A percentile compares a stretch with the other conserved stretches of the same genome.
Conservation (phyloP, 1,140 invertebrate species). For the Drosophila truncata region DNA sequence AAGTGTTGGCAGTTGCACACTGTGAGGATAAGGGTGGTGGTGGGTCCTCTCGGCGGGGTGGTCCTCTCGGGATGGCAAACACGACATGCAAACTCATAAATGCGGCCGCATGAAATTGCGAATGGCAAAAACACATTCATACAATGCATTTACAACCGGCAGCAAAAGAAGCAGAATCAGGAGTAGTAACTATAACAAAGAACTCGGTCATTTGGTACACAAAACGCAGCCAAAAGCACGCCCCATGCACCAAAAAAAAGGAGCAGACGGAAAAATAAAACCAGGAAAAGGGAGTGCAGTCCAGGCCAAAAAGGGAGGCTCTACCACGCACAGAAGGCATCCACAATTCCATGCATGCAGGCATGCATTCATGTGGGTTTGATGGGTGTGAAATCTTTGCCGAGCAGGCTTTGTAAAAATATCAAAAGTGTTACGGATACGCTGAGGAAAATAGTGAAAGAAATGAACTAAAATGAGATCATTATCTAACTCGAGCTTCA, state of each 20-base stretch:
- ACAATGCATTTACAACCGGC: constrained; percentile 34
- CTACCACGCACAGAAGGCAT: constrained; percentile 24
- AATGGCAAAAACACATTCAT: constrained; percentile 31
- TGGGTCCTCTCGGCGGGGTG: neutral
- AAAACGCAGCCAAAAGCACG: constrained; percentile 61
- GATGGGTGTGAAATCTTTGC: constrained; percentile 28
- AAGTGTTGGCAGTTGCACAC: constrained; percentile 51
- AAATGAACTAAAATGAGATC: neutral
- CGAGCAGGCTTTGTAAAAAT: constrained; percentile 31
- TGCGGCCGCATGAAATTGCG: constrained; percentile 46
- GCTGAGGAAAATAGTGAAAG: neutral
- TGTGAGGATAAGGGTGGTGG: constrained; percentile 8
- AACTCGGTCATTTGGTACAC: constrained; percentile 77
- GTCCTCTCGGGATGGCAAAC: constrained; percentile 10
- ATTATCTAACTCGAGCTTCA: neutral
- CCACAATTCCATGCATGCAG: constrained; percentile 19
- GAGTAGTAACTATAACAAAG: constrained; percentile 59
- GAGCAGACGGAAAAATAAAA: constrained; percentile 40
- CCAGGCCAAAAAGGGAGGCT: constrained; percentile 1
- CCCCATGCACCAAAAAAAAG: constrained; percentile 50
- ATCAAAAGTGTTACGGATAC: neutral
- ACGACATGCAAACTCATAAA: constrained; percentile 54
- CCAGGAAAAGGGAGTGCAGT: constrained; percentile 29
- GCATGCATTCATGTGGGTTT: constrained; percentile 25
- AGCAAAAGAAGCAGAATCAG: constrained; percentile 21